phyloP scores from a whole-genome alignment of 2,888 invertebrate genomes.

The Caenorhabditis sp. region DNA sequence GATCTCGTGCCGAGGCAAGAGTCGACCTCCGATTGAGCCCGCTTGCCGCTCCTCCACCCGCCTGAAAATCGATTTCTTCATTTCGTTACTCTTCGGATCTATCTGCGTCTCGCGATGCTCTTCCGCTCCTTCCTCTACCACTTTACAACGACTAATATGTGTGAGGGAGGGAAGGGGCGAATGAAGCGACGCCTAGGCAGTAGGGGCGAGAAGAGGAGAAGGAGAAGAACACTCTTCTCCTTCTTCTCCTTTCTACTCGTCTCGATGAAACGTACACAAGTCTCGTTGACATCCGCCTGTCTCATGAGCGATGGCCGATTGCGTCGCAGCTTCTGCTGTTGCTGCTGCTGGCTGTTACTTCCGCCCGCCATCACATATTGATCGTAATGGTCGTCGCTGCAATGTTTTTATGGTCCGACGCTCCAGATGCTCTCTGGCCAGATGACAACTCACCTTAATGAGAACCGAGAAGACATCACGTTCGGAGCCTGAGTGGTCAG shows the following conservation, averaged over 20 bases:
- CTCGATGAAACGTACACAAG: conserved; percentile 52
- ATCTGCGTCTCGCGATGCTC: conserved; percentile 9
- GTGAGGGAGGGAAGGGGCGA: conserved; percentile 30
- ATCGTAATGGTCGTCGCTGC: conserved; percentile 90
- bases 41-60: conserved; percentile 39
- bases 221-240: conserved; percentile 23
- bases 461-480: conserved; percentile 61
- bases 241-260: conserved; percentile 12
- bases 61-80: conserved; percentile 42
- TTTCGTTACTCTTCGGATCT: no score
- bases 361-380: conserved; percentile 87
- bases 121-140: conserved; percentile 13
- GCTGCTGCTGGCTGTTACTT: conserved; percentile 49
- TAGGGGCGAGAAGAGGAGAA: conserved; percentile 9
- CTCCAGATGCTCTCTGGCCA: conserved; percentile 8
- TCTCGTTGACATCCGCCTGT: conserved; percentile 78
- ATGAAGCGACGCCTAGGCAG: conserved; percentile 19
- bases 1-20: conserved; percentile 78
- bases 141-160: conserved; percentile 53
- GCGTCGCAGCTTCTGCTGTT: conserved; percentile 70
- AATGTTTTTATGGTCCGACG: conserved; percentile 19
- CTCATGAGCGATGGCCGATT: conserved; percentile 81
- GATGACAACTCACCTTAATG: conserved; percentile 45
- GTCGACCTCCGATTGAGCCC: conserved; percentile 80
- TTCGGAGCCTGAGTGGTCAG: conserved; percentile 53